A percentile compares a stretch with the other conserved stretches of the same genome.
Conservation (phyloP, 2,797 vertebrate species). For the Pseudopleuronectes americanus region DNA sequence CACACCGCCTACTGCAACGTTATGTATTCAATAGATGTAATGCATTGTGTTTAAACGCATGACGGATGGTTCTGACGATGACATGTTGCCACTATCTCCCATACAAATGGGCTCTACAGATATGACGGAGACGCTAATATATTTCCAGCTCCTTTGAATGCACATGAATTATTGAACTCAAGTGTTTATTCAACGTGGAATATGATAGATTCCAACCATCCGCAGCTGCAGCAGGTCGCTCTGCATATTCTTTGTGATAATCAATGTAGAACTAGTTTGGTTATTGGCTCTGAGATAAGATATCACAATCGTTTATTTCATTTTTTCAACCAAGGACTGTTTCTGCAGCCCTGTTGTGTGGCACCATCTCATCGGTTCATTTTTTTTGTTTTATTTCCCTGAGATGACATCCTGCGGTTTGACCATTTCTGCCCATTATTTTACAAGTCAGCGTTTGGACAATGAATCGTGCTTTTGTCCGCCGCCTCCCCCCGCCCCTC, state of each 20-base stretch:
- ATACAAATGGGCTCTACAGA: conserved; percentile 42
- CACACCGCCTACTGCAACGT: not conserved
- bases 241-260: too few species aligned
- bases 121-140: conserved; percentile 34
- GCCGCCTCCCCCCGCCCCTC: conserved; percentile 22
- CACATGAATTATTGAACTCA: conserved; percentile 49
- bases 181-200: conserved; percentile 12
- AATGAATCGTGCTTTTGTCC: conserved; percentile 56
- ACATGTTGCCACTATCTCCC: conserved; percentile 30
- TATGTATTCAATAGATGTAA: conserved; percentile 49
- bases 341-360: conserved; percentile 26
- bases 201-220: conserved; percentile 12
- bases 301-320: not conserved
- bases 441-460: conserved; percentile 64
- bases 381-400: conserved; percentile 5
- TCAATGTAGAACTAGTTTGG: conserved; percentile 9
- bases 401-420: conserved; percentile 61
- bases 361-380: conserved; percentile 35
- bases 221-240: not conserved
- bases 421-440: conserved; percentile 62
- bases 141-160: conserved; percentile 32
- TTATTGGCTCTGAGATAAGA: conserved; percentile 39
- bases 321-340: conserved; percentile 32
- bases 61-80: conserved; percentile 25
- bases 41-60: conserved; percentile 34